phyloP scores from a whole-genome alignment of 2,888 invertebrate genomes.

The Sarcophaga variegata region DNA sequence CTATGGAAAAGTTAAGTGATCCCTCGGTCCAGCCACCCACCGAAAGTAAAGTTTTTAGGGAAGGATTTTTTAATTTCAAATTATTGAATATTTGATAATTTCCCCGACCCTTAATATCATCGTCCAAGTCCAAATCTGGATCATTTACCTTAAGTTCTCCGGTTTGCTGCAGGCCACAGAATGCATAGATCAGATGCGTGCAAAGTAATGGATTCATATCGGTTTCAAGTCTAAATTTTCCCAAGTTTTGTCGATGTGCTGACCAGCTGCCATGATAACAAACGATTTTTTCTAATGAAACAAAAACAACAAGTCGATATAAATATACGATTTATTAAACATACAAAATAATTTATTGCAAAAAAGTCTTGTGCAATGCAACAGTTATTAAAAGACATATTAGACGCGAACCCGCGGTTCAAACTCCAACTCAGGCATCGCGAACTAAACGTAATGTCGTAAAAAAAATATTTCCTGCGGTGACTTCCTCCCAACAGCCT shows the following conservation, averaged over 20 bases:
- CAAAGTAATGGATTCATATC: conserved; percentile 73
- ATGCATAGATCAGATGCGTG: conserved; percentile 55
- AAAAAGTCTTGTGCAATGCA: no score
- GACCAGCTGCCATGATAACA: conserved; percentile 77
- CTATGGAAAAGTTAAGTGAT: conserved; percentile 91
- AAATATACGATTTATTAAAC: no score
- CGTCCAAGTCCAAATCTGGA: conserved; percentile 66
- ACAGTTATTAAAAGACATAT: no score
- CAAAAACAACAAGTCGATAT: no score
- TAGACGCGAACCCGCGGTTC: no score
- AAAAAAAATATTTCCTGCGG: no score
- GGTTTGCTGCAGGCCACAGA: conserved; percentile 73
- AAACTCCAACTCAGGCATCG: no score
- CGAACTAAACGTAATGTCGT: no score
- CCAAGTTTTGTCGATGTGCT: conserved; percentile 65
- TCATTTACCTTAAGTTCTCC: conserved; percentile 72
- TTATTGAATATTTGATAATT: background rate
- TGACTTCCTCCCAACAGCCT: no score
- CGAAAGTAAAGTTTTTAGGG: conserved; percentile 88
- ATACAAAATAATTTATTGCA: no score
- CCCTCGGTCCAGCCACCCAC: conserved; percentile 98
- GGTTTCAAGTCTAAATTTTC: conserved; percentile 61
- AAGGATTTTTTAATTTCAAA: conserved; percentile 69
- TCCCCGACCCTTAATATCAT: conserved; percentile 70
- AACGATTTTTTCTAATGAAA: conserved; percentile 22